phyloP scores from a whole-genome alignment of 2,113 vertebrate genomes.

The Meleagris gallopavo region DNA sequence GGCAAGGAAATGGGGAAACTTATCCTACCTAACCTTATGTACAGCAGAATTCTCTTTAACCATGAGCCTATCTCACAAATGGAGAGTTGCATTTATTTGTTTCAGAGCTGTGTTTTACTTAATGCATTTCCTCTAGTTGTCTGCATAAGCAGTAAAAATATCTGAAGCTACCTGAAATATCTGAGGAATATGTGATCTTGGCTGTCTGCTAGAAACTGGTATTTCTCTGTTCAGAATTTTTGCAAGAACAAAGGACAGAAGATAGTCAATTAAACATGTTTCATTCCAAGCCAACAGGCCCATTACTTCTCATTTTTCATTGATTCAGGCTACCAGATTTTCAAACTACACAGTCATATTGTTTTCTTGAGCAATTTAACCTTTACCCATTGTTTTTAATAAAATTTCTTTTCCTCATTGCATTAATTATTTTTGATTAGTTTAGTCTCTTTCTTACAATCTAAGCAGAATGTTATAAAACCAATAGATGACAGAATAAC shows the following conservation, averaged over 20 bases:
- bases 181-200: not conserved
- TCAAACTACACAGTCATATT: not conserved
- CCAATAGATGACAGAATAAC: not conserved
- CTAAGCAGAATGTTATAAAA: slow-evolving; percentile 12
- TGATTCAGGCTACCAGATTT: not conserved
- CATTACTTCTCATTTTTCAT: slow-evolving; percentile 30
- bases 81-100: not conserved
- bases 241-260: not conserved
- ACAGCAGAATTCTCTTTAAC: not conserved
- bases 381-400: not conserved
- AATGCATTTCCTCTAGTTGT: not conserved
- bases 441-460: not conserved
- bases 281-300: not conserved
- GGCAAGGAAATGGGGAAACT: not conserved
- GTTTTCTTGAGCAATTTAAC: not conserved
- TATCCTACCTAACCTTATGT: not conserved
- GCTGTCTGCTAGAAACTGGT: not conserved
- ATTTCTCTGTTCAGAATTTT: slow-evolving; percentile 22
- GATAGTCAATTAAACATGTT: slow-evolving; percentile 1
- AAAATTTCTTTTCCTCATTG: not conserved
- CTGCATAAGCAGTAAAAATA: not conserved
- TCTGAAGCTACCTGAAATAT: not conserved
- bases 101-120: not conserved
- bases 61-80: not conserved
- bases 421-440: not conserved